Evolutionary conservation across 2,888 invertebrate species (phyloP), one percentile per base, ranked within the genome.

Genomic region (Trissonchulus sp.): DNA sequence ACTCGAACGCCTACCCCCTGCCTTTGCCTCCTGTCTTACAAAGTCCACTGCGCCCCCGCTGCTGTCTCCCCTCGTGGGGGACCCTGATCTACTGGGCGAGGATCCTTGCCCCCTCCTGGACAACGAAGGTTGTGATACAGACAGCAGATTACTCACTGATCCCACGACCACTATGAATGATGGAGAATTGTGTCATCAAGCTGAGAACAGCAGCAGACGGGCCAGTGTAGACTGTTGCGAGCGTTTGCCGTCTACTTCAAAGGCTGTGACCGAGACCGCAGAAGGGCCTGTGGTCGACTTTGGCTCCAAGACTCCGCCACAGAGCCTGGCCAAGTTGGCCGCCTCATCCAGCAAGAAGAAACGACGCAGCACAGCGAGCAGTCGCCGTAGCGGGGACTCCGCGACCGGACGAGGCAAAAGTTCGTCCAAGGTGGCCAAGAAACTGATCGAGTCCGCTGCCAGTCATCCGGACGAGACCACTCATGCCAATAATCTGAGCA

Each of bases 1-100:
- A 28, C n/a, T 73, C 2, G 34, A 63, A 33, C 38, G 63, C 1
- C n/a, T 73, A 18, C 73, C 73, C 2, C 72, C n/a, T 3, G 3
- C 30, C 8, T 48, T 48, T 48, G 48, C 48, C 48, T 15, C 8
- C 23, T 48, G 8, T 48, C 48, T 48, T n/a, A n/a, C n/a, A n/a
- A n/a, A n/a, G 48, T 8, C 48, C 48, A 48, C 48, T 48, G 48
- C 8, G 48, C 8, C 48, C 48, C 48, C 8, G 8, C 48, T 15
- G 23, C 48, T 23, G 48, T 23, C 48, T 48, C 48, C 23, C 48
- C n/a, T n/a, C n/a, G n/a, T n/a, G n/a, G n/a, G n/a, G n/a, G n/a
- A n/a, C n/a, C n/a, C n/a, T n/a, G n/a, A n/a, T n/a, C n/a, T n/a
- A n/a, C n/a, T n/a, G n/a, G n/a, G n/a, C n/a, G n/a, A n/a, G n/a